These are phyloP conservation scores for Momotus momota DNA, from an alignment of 2,797 vertebrate species.

Conservation along the genomic window DNA sequence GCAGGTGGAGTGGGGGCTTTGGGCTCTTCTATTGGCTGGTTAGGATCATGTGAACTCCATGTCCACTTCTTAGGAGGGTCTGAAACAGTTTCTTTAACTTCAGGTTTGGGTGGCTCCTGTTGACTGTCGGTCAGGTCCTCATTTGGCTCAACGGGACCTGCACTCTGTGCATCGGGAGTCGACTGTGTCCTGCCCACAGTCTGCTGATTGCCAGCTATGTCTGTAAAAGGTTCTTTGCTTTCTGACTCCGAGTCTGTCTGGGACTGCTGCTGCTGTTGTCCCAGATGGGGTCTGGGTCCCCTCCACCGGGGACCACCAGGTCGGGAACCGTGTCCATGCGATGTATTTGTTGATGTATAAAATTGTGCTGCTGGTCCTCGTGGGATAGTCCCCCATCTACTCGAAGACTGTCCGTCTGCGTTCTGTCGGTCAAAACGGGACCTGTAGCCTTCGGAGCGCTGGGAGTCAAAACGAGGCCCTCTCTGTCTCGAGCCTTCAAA, in stretches of 20 bases:
- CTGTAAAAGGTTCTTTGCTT: slow-evolving; percentile 79
- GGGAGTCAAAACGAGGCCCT: slow-evolving; percentile 80
- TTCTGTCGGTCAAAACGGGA: slow-evolving; percentile 79
- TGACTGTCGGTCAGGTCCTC: slow-evolving; percentile 74
- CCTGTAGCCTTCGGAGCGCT: slow-evolving; percentile 77
- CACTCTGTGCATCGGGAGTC: slow-evolving; percentile 62
- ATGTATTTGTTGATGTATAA: slow-evolving; percentile 76
- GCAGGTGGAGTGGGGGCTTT: slow-evolving; percentile 60
- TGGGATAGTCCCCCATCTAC: slow-evolving; percentile 77
- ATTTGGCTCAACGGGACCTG: slow-evolving; percentile 59
- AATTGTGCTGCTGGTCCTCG: slow-evolving; percentile 81
- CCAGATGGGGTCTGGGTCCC: slow-evolving; percentile 75
- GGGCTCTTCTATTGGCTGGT: slow-evolving; percentile 74
- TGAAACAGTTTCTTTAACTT: slow-evolving; percentile 73
- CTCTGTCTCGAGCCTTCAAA: slow-evolving; percentile 84
- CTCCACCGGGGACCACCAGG: slow-evolving; percentile 76
- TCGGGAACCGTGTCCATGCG: slow-evolving; percentile 73
- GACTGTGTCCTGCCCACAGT: slow-evolving; percentile 70
- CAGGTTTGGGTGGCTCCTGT: slow-evolving; percentile 74
- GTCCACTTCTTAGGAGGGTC: slow-evolving; percentile 79
- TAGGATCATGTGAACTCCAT: slow-evolving; percentile 77
- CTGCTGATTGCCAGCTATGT: slow-evolving; percentile 69
- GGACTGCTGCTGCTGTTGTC: slow-evolving; percentile 72
- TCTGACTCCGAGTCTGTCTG: slow-evolving; percentile 77
- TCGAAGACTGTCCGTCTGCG: slow-evolving; percentile 74